Evolutionary conservation across 2,888 invertebrate species (phyloP).

Genomic region (Iphiclides podalirius): DNA sequence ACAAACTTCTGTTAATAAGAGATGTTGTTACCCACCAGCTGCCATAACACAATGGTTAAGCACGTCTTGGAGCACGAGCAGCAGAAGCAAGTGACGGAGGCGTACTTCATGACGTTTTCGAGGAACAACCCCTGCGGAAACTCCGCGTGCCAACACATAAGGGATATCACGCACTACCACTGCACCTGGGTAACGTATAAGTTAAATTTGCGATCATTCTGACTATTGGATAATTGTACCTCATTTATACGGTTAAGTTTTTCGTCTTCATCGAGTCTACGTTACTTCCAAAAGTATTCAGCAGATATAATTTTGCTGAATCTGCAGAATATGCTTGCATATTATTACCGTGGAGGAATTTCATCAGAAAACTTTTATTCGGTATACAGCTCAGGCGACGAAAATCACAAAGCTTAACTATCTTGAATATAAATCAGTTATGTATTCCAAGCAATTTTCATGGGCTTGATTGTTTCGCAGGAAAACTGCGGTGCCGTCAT

Average conservation of each 20-base stretch:
- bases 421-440: too few relatives aligned
- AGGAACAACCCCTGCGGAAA: conserved; percentile 83
- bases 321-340: too few relatives aligned
- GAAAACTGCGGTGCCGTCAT: conserved; percentile 91
- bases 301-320: too few relatives aligned
- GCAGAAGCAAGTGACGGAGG: conserved; percentile 91
- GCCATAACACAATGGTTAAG: conserved; percentile 87
- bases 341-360: too few relatives aligned
- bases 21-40: conserved; percentile 47
- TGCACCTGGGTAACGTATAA: conserved; percentile 88
- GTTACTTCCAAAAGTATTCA: too few relatives aligned
- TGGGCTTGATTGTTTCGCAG: too few relatives aligned
- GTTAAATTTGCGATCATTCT: not conserved
- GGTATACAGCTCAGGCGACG: too few relatives aligned
- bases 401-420: too few relatives aligned
- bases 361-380: too few relatives aligned
- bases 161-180: conserved; percentile 91
- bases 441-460: too few relatives aligned
- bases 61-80: conserved; percentile 94
- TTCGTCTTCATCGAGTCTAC: too few relatives aligned
- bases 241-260: not conserved
- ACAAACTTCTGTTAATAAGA: too few relatives aligned
- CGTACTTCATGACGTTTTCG: conserved; percentile 84
- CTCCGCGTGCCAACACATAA: conserved; percentile 85
- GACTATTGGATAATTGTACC: not conserved